Percentiles rank a stretch among this genome's conserved stretches.
These are phyloP conservation scores for Cyprichromis sp. DNA, from an alignment of 2,113 vertebrate genomes.

Conservation along the genomic window DNA sequence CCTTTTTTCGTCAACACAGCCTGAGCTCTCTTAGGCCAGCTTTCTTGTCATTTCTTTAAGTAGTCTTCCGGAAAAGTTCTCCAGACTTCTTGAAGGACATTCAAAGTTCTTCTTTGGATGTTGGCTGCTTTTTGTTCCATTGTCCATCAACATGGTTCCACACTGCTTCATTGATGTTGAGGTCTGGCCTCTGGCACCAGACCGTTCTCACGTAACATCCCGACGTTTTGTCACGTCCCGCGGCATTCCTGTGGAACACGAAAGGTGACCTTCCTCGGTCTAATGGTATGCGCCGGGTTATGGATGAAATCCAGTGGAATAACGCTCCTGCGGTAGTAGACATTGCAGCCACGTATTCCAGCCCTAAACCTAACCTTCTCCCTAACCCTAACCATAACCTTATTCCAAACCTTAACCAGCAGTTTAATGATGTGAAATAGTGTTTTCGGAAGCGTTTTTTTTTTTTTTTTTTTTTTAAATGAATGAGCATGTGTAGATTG, in stretches of 20 bases:
- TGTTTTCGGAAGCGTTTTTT: background rate
- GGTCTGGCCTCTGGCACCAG: background rate
- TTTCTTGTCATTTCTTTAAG: background rate
- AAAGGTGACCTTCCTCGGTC: background rate
- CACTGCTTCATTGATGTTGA: background rate
- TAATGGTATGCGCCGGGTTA: background rate
- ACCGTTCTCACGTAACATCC: background rate
- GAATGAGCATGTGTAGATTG: background rate
- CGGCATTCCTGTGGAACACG: background rate
- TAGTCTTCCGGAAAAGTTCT: background rate
- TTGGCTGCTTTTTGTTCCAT: background rate
- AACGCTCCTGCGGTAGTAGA: background rate
- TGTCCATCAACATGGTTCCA: background rate
- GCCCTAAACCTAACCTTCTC: background rate
- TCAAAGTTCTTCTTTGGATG: background rate
- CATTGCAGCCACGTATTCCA: background rate
- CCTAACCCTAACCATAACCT: background rate
- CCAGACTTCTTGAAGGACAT: background rate
- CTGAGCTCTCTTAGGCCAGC: background rate
- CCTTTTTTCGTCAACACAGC: background rate
- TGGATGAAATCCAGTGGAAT: background rate
- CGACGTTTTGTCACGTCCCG: background rate
- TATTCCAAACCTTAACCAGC: background rate
- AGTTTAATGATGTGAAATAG: background rate
- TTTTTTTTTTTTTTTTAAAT: background rate